These are phyloP conservation scores for Drosophila meridionalis DNA, from an alignment of 2,888 invertebrate species.

Conservation along the genomic window DNA sequence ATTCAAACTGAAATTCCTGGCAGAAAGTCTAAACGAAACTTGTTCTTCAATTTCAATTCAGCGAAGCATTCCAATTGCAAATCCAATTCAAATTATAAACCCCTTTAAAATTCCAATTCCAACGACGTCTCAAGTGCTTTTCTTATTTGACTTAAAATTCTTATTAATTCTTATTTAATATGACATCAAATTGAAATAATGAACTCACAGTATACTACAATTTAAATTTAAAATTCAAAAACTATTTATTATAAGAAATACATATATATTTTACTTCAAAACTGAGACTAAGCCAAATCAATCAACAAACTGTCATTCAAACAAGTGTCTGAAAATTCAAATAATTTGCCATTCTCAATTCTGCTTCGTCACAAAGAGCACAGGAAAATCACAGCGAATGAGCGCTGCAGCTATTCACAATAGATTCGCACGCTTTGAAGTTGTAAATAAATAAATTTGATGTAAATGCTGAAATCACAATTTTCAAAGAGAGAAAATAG, in stretches of 20 bases:
- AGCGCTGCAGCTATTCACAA: neutral
- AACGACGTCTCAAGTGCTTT: no score
- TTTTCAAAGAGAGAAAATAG: neutral
- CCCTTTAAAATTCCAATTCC: neutral
- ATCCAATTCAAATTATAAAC: neutral
- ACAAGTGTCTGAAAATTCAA: neutral
- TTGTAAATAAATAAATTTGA: neutral
- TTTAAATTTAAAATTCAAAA: no score
- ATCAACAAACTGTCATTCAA: neutral
- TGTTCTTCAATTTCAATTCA: neutral
- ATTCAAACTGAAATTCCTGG: neutral
- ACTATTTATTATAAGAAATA: neutral
- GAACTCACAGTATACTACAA: no score
- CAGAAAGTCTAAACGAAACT: neutral
- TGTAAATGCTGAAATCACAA: neutral
- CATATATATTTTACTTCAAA: neutral
- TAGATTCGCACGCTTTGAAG: constrained; percentile 2
- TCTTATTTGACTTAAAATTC: no score
- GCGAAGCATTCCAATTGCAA: neutral
- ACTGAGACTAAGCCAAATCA: neutral
- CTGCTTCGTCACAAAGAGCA: neutral
- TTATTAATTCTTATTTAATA: neutral
- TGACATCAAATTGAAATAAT: neutral
- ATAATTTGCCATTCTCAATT: neutral
- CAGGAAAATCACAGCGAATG: neutral